Conservation (phyloP, 2,113 vertebrate genomes). For the Aix galericulata region DNA sequence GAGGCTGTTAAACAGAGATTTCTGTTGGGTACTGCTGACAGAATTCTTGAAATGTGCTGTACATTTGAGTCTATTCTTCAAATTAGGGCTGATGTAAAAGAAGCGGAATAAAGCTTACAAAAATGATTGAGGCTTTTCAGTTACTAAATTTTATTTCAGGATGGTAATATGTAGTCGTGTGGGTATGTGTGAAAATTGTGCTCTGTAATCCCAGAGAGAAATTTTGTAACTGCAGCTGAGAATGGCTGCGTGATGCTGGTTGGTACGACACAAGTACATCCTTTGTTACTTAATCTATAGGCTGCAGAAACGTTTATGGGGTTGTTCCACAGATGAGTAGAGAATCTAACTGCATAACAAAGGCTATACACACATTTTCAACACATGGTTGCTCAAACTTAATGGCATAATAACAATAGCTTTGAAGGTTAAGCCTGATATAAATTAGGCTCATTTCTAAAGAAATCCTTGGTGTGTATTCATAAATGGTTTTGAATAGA, state of each 20-base stretch:
- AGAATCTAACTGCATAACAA: not conserved
- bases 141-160: not conserved
- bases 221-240: not conserved
- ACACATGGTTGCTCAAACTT: not conserved
- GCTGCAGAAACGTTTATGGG: not conserved
- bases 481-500: not conserved
- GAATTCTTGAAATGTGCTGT: not conserved
- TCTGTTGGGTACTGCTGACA: not conserved
- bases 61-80: not conserved
- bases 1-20: not conserved
- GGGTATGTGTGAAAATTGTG: not conserved
- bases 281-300: not conserved
- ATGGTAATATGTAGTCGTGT: not conserved
- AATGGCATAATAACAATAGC: not conserved
- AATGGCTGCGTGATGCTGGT: not conserved
- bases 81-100: not conserved
- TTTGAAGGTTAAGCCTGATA: constrained; percentile 17
- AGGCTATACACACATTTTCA: not conserved
- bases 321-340: not conserved
- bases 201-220: not conserved
- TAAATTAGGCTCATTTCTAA: constrained; percentile 10
- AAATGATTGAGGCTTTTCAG: not conserved
- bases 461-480: not conserved
- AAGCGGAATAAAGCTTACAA: not conserved
- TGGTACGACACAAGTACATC: not conserved